phyloP scores from a whole-genome alignment of 2,888 invertebrate genomes.

The Listrodromus nycthemerus region DNA sequence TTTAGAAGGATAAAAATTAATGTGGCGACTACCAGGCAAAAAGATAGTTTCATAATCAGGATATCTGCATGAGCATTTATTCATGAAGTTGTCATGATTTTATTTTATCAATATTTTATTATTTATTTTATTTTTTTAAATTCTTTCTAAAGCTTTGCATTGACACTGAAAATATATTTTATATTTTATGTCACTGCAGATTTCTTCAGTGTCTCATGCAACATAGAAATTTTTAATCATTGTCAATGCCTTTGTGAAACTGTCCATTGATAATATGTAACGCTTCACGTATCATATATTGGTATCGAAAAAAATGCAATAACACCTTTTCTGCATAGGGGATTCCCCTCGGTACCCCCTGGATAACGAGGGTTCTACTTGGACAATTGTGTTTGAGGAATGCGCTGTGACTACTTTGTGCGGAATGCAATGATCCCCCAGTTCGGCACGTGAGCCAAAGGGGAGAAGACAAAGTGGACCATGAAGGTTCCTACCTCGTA shows the following conservation, averaged over 20 bases:
- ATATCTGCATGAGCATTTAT: no score
- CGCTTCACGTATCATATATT: neutral
- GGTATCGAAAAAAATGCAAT: neutral
- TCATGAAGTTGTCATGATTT: no score
- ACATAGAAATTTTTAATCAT: no score
- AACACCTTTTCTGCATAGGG: neutral
- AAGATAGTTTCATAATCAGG: no score
- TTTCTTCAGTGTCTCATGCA: no score
- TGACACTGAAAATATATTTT: no score
- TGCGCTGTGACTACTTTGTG: slow-evolving; percentile 80
- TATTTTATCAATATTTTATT: no score
- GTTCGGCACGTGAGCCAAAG: slow-evolving; percentile 10
- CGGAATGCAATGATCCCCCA: slow-evolving; percentile 12
- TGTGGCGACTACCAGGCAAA: no score
- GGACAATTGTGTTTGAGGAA: slow-evolving; percentile 81
- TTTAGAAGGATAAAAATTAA: no score
- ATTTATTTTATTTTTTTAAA: no score
- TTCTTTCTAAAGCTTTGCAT: no score
- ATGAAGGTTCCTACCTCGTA: slow-evolving; percentile 1
- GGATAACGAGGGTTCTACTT: slow-evolving; percentile 79
- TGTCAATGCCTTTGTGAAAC: neutral
- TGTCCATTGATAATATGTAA: neutral
- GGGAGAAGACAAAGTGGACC: slow-evolving; percentile 31
- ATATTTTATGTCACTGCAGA: no score
- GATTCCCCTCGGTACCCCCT: slow-evolving; percentile 59